Evolutionary conservation across 2,888 invertebrate genomes (phyloP).

Genomic region (Sminthurinus aureus): DNA sequence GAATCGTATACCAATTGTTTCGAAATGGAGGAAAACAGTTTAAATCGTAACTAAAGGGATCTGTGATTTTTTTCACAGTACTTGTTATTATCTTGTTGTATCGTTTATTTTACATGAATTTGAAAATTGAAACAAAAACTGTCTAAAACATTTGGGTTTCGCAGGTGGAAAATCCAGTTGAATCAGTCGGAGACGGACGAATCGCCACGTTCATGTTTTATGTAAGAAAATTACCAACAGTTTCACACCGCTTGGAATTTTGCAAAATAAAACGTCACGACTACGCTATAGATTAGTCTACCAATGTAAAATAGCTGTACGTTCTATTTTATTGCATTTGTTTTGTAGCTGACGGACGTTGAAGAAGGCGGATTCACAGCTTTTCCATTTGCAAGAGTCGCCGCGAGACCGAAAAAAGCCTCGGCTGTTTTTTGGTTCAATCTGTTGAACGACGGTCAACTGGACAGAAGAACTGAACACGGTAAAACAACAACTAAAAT

Average conservation of each 20-base stretch:
- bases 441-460: slow-evolving; percentile 62
- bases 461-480: slow-evolving; percentile 63
- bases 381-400: slow-evolving; percentile 19
- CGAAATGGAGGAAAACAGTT: too few relatives aligned
- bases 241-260: background rate
- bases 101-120: too few relatives aligned
- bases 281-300: too few relatives aligned
- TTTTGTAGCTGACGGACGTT: slow-evolving; percentile 29
- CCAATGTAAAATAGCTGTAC: too few relatives aligned
- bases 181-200: slow-evolving; percentile 20
- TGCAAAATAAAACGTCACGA: too few relatives aligned
- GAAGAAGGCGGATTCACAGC: slow-evolving; percentile 29
- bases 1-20: too few relatives aligned
- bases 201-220: slow-evolving; percentile 40
- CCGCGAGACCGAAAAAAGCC: slow-evolving; percentile 58
- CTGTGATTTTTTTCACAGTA: too few relatives aligned
- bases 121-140: too few relatives aligned
- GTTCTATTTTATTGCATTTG: too few relatives aligned
- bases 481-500: slow-evolving; percentile 53
- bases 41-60: too few relatives aligned
- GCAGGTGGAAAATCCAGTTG: background rate
- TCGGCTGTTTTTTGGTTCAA: slow-evolving; percentile 64
- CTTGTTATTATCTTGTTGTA: too few relatives aligned
- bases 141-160: background rate
- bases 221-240: background rate